These are phyloP conservation scores for Leptura quadrifasciata DNA, from an alignment of 2,888 invertebrate species.

Conservation along the genomic window DNA sequence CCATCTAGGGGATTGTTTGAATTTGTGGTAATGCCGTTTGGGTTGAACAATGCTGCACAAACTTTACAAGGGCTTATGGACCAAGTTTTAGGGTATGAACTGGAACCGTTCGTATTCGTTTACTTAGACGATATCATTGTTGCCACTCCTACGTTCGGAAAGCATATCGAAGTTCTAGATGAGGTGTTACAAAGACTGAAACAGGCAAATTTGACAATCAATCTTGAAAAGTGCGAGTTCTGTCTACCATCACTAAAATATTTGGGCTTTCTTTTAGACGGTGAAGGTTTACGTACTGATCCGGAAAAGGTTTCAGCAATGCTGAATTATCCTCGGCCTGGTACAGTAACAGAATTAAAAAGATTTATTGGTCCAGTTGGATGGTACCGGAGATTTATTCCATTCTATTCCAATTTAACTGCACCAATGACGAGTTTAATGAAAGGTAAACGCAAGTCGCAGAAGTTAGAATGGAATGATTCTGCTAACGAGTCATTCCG, in stretches of 20 bases:
- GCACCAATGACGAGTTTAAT: no score
- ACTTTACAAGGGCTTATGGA: background rate
- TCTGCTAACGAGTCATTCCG: constrained; percentile 4
- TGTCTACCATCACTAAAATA: no score
- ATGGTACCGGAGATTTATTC: background rate
- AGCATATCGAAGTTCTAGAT: constrained; percentile 8
- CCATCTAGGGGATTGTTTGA: no score
- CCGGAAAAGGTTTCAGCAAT: constrained; percentile 11
- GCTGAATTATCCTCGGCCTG: constrained; percentile 20
- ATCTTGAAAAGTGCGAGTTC: no score
- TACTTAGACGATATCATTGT: constrained; percentile 16
- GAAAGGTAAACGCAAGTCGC: constrained; percentile 5
- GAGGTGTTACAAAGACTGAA: background rate
- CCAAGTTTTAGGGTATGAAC: background rate
- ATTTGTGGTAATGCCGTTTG: no score
- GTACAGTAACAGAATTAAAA: constrained; percentile 11
- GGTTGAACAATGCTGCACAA: background rate
- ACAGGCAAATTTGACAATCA: no score
- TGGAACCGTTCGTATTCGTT: constrained; percentile 5
- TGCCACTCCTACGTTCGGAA: background rate
- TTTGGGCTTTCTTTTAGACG: no score
- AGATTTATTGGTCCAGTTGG: constrained; percentile 11
- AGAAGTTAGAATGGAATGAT: constrained; percentile 14
- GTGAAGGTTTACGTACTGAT: no score
- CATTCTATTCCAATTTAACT: no score